A percentile compares a stretch with the other conserved stretches of the same genome.
Conservation (phyloP, 2,797 vertebrate genomes). For the Sebastes miniatus region DNA sequence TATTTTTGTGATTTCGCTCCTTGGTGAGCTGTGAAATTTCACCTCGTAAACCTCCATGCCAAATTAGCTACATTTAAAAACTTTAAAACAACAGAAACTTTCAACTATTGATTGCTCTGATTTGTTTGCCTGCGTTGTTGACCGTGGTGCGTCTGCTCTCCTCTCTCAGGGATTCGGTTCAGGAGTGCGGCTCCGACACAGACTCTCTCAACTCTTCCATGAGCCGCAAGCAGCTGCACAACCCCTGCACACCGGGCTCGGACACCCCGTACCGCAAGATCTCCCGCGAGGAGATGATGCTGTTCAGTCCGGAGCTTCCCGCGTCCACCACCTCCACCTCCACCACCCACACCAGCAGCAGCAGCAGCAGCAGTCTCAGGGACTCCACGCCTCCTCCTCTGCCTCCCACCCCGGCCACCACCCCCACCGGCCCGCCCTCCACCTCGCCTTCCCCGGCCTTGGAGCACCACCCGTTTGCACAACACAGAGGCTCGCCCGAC, state of each 20-base stretch:
- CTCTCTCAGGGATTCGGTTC: constrained; percentile 84
- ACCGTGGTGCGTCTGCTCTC: constrained; percentile 10
- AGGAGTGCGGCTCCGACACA: constrained; percentile 89
- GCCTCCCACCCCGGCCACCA: constrained; percentile 77
- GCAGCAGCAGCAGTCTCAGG: constrained; percentile 80
- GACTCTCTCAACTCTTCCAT: constrained; percentile 91
- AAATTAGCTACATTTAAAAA: neutral
- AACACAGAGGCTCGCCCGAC: constrained; percentile 91
- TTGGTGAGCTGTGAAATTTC: neutral
- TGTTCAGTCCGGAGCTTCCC: constrained; percentile 81
- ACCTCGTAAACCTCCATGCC: neutral
- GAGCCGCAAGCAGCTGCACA: constrained; percentile 87
- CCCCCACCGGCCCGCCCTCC: constrained; percentile 79
- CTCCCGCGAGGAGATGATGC: constrained; percentile 90
- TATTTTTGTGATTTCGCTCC: neutral
- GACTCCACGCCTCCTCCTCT: constrained; percentile 83
- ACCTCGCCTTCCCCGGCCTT: constrained; percentile 84
- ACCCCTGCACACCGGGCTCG: constrained; percentile 78
- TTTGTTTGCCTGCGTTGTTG: neutral
- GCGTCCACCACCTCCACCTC: constrained; percentile 72
- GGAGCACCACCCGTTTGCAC: constrained; percentile 80
- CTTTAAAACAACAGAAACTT: neutral
- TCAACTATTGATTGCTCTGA: neutral
- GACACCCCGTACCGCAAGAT: constrained; percentile 89
- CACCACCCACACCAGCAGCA: constrained; percentile 74